Evolutionary conservation across 2,888 invertebrate genomes (phyloP).

Genomic region (Macrostomum cliftonense): DNA sequence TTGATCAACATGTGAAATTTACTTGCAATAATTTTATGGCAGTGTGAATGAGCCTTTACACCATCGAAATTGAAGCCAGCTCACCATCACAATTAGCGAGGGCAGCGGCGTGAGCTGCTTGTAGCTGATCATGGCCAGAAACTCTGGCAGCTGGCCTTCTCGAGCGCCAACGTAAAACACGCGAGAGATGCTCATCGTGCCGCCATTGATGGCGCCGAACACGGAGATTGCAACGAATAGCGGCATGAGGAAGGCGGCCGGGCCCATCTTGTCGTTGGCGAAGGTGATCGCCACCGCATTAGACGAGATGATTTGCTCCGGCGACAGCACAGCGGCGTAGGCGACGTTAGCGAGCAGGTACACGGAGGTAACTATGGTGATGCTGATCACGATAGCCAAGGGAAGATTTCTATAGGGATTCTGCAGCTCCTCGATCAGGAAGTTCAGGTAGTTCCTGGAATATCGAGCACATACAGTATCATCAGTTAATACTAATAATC

Average conservation of each 20-base stretch:
- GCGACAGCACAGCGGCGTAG: constrained; percentile 25
- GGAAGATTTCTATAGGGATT: constrained; percentile 31
- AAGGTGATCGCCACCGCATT: constrained; percentile 19
- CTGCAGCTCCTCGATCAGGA: constrained; percentile 26
- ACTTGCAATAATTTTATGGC: too few relatives aligned
- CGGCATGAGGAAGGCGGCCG: constrained; percentile 22
- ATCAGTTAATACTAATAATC: constrained; percentile 35
- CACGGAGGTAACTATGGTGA: constrained; percentile 20
- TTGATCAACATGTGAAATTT: too few relatives aligned
- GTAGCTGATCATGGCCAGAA: constrained; percentile 37
- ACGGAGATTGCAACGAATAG: constrained; percentile 12
- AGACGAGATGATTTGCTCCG: constrained; percentile 22
- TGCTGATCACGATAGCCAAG: constrained; percentile 24
- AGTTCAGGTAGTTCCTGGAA: constrained; percentile 17
- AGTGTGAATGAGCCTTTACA: too few relatives aligned
- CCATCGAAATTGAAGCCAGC: too few relatives aligned
- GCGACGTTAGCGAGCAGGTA: constrained; percentile 26
- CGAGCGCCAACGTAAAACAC: constrained; percentile 39
- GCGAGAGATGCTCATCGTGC: constrained; percentile 14
- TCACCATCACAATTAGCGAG: constrained; percentile 34
- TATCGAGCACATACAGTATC: too few relatives aligned
- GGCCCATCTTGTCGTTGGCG: constrained; percentile 20
- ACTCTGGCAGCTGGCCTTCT: constrained; percentile 38
- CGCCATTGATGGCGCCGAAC: constrained; percentile 9
- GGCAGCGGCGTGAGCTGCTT: constrained; percentile 36